Conservation (phyloP, 1,140 invertebrate species). For the Procambarus virginalis region DNA sequence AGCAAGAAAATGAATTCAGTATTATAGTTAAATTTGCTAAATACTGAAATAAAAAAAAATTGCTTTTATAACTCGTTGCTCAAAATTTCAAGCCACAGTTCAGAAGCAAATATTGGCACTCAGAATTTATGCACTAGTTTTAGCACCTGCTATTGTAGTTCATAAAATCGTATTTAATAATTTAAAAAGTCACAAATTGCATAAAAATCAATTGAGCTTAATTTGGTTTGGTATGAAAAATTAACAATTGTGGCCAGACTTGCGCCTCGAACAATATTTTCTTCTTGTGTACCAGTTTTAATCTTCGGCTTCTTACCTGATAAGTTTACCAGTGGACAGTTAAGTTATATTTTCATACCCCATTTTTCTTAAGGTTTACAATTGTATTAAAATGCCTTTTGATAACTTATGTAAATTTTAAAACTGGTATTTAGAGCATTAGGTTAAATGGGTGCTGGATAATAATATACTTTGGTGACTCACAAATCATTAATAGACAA, state of each 20-base stretch:
- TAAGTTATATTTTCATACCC: neutral
- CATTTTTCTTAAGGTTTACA: neutral
- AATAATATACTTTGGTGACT: conserved; percentile 1
- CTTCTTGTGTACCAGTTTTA: neutral
- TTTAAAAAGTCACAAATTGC: neutral
- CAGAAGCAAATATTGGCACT: neutral
- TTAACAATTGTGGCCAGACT: neutral
- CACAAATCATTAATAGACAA: conserved; percentile 16
- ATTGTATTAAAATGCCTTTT: neutral
- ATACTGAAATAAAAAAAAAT: neutral
- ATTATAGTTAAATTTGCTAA: neutral
- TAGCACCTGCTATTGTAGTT: conserved; percentile 2
- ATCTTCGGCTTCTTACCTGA: neutral
- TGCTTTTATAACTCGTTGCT: neutral
- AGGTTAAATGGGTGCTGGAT: conserved; percentile 22
- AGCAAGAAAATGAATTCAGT: neutral
- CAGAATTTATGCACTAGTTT: conserved; percentile 27
- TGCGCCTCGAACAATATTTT: neutral
- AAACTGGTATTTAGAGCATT: conserved; percentile 1
- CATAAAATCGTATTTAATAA: neutral
- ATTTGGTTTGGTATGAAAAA: neutral
- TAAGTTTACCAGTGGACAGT: neutral
- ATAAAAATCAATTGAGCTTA: neutral
- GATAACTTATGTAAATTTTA: neutral
- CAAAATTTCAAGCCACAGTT: conserved; percentile 2